phyloP scores from a whole-genome alignment of 2,888 invertebrate species.

The Axea sp. region DNA sequence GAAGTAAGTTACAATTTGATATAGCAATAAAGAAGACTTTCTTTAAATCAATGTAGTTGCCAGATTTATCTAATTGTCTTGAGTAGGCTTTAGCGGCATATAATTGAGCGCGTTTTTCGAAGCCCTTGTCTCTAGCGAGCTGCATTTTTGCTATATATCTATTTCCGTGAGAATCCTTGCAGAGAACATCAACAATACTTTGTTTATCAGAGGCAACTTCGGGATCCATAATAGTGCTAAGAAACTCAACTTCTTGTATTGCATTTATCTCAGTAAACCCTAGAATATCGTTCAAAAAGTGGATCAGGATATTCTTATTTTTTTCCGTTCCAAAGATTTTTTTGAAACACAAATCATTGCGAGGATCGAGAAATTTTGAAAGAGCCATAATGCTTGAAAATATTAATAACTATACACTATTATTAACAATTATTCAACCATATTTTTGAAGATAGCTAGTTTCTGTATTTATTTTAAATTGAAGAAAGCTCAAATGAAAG shows the following conservation, averaged over 20 bases:
- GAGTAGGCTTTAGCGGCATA: no score
- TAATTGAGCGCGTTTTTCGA: no score
- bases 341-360: conserved; percentile 37
- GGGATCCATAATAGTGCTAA: no score
- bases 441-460: conserved; percentile 9
- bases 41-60: no score
- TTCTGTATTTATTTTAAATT: conserved; percentile 13
- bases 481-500: conserved; percentile 10
- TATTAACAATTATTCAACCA: conserved; percentile 1
- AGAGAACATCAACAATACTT: no score
- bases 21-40: no score
- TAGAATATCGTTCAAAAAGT: conserved; percentile 58
- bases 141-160: no score
- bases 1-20: no score
- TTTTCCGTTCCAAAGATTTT: conserved; percentile 53
- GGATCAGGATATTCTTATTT: conserved; percentile 56
- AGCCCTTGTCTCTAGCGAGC: no score
- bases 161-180: no score
- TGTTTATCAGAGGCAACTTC: no score
- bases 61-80: no score
- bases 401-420: conserved; percentile 2
- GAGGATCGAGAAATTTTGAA: conserved; percentile 58
- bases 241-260: conserved; percentile 64
- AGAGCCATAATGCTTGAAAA: conserved; percentile 34
- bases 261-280: conserved; percentile 65